These are phyloP conservation scores for Entomobrya multifasciata DNA, from an alignment of 2,888 invertebrate species.

Conservation along the genomic window DNA sequence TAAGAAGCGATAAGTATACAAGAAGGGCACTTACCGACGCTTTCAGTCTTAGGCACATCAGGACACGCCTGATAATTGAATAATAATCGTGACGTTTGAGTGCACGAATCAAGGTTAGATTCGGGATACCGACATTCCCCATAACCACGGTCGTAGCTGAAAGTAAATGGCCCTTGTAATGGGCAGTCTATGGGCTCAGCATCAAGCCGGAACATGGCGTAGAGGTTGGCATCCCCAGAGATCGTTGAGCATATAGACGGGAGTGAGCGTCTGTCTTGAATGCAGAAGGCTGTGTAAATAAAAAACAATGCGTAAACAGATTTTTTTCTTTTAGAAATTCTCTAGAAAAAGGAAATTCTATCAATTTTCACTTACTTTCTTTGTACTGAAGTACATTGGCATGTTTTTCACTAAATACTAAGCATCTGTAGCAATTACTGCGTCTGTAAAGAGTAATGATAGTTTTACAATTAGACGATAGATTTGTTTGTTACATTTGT, in stretches of 20 bases:
- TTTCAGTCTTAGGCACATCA: slow-evolving; percentile 93
- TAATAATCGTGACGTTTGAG: slow-evolving; percentile 92
- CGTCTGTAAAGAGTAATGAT: slow-evolving; percentile 47
- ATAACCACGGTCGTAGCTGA: slow-evolving; percentile 94
- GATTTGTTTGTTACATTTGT: background rate
- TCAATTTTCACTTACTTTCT: slow-evolving; percentile 90
- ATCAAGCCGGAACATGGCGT: slow-evolving; percentile 94
- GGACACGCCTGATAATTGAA: slow-evolving; percentile 97
- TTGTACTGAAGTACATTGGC: slow-evolving; percentile 97
- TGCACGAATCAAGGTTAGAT: slow-evolving; percentile 95
- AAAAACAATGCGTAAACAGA: slow-evolving; percentile 42
- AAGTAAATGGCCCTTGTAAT: slow-evolving; percentile 92
- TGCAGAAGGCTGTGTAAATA: slow-evolving; percentile 70
- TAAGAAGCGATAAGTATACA: background rate
- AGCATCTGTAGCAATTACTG: slow-evolving; percentile 92
- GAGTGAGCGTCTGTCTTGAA: slow-evolving; percentile 60
- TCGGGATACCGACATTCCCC: slow-evolving; percentile 94
- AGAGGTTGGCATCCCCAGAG: slow-evolving; percentile 90
- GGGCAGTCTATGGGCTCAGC: slow-evolving; percentile 94
- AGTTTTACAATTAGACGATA: too few relatives aligned
- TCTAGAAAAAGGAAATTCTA: background rate
- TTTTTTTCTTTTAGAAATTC: too few relatives aligned
- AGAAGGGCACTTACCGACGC: slow-evolving; percentile 86
- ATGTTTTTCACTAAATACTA: slow-evolving; percentile 97
- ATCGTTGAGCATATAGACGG: slow-evolving; percentile 73